Conservation (phyloP, 2,888 invertebrate species). For the Eledona agricola region DNA sequence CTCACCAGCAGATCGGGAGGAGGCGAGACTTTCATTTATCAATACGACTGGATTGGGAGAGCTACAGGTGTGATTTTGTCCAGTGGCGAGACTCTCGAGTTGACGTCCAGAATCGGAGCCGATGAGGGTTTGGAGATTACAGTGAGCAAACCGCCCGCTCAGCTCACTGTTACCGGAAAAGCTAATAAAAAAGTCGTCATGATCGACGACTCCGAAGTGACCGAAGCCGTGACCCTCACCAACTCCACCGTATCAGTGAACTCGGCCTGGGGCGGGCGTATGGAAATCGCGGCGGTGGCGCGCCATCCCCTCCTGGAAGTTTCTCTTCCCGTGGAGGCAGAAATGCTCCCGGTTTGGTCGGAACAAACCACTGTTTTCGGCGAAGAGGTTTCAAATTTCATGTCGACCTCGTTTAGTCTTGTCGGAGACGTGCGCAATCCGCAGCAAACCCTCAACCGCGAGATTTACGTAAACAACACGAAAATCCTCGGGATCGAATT, state of each 20-base stretch:
- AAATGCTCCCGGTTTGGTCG: constrained; percentile 91
- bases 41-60: constrained; percentile 89
- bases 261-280: constrained; percentile 77
- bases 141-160: constrained; percentile 63
- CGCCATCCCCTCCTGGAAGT: constrained; percentile 85
- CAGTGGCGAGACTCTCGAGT: constrained; percentile 87
- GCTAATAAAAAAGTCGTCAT: constrained; percentile 65
- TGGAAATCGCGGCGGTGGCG: constrained; percentile 80
- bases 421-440: constrained; percentile 87
- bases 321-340: constrained; percentile 85
- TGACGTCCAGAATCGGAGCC: constrained; percentile 80
- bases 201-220: constrained; percentile 71
- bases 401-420: constrained; percentile 83
- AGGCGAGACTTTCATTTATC: constrained; percentile 88
- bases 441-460: constrained; percentile 83
- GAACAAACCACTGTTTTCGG: constrained; percentile 82
- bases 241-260: constrained; percentile 82
- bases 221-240: constrained; percentile 78
- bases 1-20: constrained; percentile 85
- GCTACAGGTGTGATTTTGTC: constrained; percentile 87
- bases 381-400: constrained; percentile 70
- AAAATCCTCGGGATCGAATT: constrained; percentile 91
- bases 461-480: constrained; percentile 86
- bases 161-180: constrained; percentile 59
- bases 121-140: constrained; percentile 80